Conservation (phyloP, 2,797 vertebrate species). For the Malurus splendens region DNA sequence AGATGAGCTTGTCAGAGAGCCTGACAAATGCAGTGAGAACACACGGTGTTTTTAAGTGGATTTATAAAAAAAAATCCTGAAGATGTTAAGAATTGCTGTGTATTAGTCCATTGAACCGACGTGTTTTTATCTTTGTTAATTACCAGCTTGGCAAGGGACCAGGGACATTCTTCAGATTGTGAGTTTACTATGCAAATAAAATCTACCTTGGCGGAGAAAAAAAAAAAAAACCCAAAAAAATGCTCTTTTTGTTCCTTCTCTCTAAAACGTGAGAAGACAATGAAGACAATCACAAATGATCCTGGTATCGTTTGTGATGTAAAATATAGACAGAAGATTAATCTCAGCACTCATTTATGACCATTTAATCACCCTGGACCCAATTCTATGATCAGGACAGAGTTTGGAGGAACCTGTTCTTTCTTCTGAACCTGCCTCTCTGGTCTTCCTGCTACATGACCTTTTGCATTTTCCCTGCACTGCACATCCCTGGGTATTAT, state of each 20-base stretch:
- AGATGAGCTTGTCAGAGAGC: not conserved
- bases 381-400: not conserved
- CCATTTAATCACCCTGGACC: not conserved
- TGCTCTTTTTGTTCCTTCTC: not conserved
- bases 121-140: not conserved
- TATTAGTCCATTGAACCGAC: not conserved
- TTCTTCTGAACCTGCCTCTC: not conserved
- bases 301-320: not conserved
- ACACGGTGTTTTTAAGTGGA: not conserved
- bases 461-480: not conserved
- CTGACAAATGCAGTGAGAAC: not conserved
- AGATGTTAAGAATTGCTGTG: not conserved
- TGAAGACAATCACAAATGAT: not conserved
- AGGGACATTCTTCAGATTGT: not conserved
- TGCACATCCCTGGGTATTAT: not conserved
- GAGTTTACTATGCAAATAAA: not conserved
- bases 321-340: not conserved
- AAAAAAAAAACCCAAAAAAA: fast-evolving
- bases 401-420: not conserved
- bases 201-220: not conserved
- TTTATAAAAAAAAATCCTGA: not conserved
- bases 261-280: not conserved
- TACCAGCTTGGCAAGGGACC: not conserved
- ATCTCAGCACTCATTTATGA: not conserved
- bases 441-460: not conserved